Evolutionary conservation across 2,797 vertebrate species (phyloP).

Genomic region (Vireo griseus): DNA sequence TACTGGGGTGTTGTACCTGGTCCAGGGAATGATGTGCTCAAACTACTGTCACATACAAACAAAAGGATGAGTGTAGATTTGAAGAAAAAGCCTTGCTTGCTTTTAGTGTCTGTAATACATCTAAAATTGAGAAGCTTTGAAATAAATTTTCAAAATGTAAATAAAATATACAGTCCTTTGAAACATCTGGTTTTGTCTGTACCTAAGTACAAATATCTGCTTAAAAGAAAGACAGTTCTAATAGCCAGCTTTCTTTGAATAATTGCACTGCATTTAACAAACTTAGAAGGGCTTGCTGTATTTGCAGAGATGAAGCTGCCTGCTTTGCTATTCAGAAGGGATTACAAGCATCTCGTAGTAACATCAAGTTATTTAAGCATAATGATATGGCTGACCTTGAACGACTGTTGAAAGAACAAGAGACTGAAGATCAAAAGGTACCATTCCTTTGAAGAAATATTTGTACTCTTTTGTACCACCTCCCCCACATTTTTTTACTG

Average conservation of each 20-base stretch:
- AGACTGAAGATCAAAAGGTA: slow-evolving; percentile 94
- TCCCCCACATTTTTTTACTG: neutral
- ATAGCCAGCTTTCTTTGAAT: neutral
- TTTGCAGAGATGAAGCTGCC: slow-evolving; percentile 89
- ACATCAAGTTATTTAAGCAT: slow-evolving; percentile 95
- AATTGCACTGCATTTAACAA: neutral
- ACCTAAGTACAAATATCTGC: neutral
- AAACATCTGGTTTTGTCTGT: neutral
- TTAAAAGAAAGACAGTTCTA: neutral
- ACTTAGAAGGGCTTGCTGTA: neutral
- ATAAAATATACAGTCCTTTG: neutral
- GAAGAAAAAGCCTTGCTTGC: neutral
- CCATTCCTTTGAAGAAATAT: slow-evolving; percentile 46
- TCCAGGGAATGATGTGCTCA: neutral
- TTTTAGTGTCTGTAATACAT: neutral
- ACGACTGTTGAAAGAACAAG: slow-evolving; percentile 89
- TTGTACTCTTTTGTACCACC: neutral
- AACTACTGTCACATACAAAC: neutral
- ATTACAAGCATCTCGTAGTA: slow-evolving; percentile 93
- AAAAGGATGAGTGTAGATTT: neutral
- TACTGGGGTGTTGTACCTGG: neutral
- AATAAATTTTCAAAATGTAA: neutral
- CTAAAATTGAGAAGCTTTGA: neutral
- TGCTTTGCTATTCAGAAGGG: slow-evolving; percentile 98
- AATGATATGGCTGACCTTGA: slow-evolving; percentile 95